A percentile compares a stretch with the other conserved stretches of the same genome.
These are phyloP conservation scores for Oreochromis grahami DNA, from an alignment of 2,797 vertebrate species.

Conservation along the genomic window DNA sequence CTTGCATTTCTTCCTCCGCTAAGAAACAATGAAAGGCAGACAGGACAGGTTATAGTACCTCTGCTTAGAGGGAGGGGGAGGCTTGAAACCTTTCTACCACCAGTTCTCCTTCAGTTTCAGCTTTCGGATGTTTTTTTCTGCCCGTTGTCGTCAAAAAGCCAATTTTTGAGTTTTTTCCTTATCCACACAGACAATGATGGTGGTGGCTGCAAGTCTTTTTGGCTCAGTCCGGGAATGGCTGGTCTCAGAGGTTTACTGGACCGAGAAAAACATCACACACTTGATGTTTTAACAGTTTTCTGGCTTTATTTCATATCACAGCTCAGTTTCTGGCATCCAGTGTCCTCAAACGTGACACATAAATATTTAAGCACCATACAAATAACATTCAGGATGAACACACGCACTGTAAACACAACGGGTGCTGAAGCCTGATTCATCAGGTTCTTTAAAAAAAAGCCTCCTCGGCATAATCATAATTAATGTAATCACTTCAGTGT, in stretches of 20 bases:
- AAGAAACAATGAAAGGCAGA: constrained; percentile 19
- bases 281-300: neutral
- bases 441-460: neutral
- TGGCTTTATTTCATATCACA: neutral
- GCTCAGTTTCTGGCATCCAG: neutral
- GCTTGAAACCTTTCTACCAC: too few species aligned
- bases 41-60: neutral
- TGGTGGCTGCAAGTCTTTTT: neutral
- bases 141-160: neutral
- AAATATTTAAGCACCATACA: neutral
- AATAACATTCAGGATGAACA: neutral
- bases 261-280: neutral
- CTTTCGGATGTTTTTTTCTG: neutral
- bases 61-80: neutral
- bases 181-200: constrained; percentile 16
- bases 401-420: neutral
- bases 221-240: neutral
- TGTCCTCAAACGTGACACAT: neutral
- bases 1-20: constrained; percentile 4
- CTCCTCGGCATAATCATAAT: neutral
- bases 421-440: neutral
- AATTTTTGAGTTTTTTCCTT: neutral
- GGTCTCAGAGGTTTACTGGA: neutral
- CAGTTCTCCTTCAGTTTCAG: neutral
- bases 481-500: neutral